Conservation (phyloP, 2,797 vertebrate species). For the Falco berigora region DNA sequence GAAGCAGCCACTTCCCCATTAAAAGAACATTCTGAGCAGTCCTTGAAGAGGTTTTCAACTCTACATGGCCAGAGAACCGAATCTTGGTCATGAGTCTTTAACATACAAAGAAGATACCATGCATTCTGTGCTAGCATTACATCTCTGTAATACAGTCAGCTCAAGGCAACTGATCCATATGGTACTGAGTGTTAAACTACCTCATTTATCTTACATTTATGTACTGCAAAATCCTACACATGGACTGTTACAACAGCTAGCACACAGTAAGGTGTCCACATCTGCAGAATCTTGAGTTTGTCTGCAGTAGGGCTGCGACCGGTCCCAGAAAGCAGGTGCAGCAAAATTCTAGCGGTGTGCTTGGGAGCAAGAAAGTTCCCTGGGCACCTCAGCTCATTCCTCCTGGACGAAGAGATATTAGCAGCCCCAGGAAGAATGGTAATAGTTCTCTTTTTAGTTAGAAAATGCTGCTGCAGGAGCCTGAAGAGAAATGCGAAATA, state of each 20-base stretch:
- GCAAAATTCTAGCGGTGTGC: neutral
- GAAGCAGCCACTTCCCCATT: neutral
- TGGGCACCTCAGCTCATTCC: neutral
- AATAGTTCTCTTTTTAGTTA: neutral
- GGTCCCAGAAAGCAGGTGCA: neutral
- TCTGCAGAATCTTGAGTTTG: neutral
- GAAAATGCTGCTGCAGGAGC: neutral
- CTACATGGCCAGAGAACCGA: neutral
- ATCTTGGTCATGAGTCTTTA: neutral
- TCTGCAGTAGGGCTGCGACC: neutral
- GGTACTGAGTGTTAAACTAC: neutral
- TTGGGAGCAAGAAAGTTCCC: neutral
- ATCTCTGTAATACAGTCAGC: neutral
- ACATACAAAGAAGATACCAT: neutral
- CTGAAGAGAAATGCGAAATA: neutral
- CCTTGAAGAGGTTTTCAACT: neutral
- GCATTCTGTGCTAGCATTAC: neutral
- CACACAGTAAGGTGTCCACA: neutral
- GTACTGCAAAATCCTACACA: neutral
- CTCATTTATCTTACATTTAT: neutral
- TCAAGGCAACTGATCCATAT: neutral
- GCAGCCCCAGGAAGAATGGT: neutral
- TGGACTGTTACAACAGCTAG: neutral
- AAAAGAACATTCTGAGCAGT: neutral
- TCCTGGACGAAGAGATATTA: neutral